A percentile compares a stretch with the other conserved stretches of the same genome.
Evolutionary conservation across 2,888 invertebrate genomes (phyloP).

Genomic region (Heliconius hortense): DNA sequence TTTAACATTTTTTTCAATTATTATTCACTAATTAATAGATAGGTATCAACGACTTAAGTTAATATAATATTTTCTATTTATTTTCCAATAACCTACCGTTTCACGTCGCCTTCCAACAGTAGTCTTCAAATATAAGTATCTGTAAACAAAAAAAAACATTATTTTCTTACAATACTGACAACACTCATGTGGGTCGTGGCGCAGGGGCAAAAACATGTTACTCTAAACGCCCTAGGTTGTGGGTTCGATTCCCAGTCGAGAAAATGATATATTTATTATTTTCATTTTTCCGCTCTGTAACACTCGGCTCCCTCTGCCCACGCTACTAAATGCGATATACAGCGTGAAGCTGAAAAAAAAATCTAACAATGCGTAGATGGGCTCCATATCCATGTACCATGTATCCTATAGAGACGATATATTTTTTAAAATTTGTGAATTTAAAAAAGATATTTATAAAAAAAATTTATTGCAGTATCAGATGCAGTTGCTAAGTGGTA

Average conservation of each 20-base stretch:
- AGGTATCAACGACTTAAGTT: neutral
- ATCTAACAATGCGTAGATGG: neutral
- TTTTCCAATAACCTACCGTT: conserved; percentile 20
- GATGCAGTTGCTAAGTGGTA: neutral
- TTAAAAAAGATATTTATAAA: no score
- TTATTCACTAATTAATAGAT: neutral
- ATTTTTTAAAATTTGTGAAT: no score
- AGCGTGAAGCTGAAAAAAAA: no score
- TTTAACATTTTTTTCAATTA: neutral
- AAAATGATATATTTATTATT: no score
- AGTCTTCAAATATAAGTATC: conserved; percentile 17
- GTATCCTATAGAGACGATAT: neutral
- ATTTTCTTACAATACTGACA: neutral
- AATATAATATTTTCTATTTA: neutral
- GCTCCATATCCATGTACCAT: neutral
- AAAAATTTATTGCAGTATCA: neutral
- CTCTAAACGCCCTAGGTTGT: no score
- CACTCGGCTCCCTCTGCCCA: no score
- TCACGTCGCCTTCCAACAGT: conserved; percentile 15
- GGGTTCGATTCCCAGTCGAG: no score
- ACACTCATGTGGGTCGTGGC: no score
- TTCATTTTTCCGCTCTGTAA: no score
- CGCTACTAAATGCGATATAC: no score
- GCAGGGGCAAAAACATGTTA: no score
- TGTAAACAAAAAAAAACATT: conserved; percentile 21